Percentiles rank a stretch among this genome's conserved stretches.
Conservation (phyloP, 2,888 invertebrate species). For the Andrena fulva region DNA sequence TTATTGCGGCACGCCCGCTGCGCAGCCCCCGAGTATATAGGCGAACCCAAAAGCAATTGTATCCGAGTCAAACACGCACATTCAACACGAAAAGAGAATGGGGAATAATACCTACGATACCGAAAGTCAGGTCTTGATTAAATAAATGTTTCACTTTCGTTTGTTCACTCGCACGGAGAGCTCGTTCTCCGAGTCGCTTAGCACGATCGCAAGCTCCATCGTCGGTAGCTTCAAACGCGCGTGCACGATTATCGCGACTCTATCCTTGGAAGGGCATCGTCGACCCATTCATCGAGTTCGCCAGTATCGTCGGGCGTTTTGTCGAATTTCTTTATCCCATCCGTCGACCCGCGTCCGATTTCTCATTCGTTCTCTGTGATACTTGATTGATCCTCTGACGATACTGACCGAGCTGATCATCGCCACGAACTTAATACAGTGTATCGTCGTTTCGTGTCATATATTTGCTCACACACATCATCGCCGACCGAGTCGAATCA, state of each 20-base stretch:
- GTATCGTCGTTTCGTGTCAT: background rate
- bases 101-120: conserved; percentile 52
- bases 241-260: conserved; percentile 31
- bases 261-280: conserved; percentile 6
- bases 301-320: conserved; percentile 27
- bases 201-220: conserved; percentile 25
- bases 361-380: conserved; percentile 30
- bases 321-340: conserved; percentile 14
- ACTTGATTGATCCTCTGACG: conserved; percentile 13
- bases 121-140: conserved; percentile 59
- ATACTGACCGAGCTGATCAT: conserved; percentile 15
- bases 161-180: conserved; percentile 63
- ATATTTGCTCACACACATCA: background rate
- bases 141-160: conserved; percentile 67
- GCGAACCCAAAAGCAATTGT: conserved; percentile 68
- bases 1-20: conserved; percentile 59
- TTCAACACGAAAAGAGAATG: conserved; percentile 64
- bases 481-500: background rate
- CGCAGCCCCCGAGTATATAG: conserved; percentile 64
- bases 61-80: conserved; percentile 81
- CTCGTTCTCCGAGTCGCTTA: conserved; percentile 41
- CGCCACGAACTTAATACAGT: conserved; percentile 2
- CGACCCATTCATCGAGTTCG: conserved; percentile 17
- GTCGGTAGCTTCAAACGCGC: conserved; percentile 10
- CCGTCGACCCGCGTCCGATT: background rate